A percentile compares a stretch with the other conserved stretches of the same genome.
These are phyloP conservation scores for Brachypalpus laphriformis DNA, from an alignment of 2,888 invertebrate genomes.

Conservation along the genomic window DNA sequence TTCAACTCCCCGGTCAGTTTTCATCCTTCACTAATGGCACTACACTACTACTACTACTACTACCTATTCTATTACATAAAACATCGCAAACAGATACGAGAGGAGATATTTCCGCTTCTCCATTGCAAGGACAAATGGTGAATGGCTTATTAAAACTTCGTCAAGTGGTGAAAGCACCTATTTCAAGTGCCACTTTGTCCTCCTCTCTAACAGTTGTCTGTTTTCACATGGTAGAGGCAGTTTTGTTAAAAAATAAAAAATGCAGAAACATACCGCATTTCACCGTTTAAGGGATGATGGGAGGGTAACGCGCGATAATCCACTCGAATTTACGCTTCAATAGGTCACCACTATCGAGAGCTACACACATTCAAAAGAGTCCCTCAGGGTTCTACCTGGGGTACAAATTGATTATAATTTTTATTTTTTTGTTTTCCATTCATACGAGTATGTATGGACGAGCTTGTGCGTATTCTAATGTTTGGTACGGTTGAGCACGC, in stretches of 20 bases:
- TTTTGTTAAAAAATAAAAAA: background rate
- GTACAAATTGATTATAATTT: conserved; percentile 27
- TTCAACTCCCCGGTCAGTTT: conserved; percentile 52
- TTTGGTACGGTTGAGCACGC: conserved; percentile 52
- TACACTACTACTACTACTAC: background rate
- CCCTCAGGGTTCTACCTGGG: conserved; percentile 11
- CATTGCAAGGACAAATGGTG: conserved; percentile 37
- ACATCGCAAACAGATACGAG: background rate
- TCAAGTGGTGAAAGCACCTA: conserved; percentile 61
- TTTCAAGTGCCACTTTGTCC: conserved; percentile 42
- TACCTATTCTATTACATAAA: conserved; percentile 24
- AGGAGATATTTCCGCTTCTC: background rate
- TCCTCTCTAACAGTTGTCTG: conserved; percentile 50
- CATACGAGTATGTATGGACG: conserved; percentile 9
- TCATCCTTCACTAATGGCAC: conserved; percentile 24
- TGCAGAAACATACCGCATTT: conserved; percentile 30
- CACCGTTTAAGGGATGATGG: conserved; percentile 29
- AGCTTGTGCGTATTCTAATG: conserved; percentile 49
- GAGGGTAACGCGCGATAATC: conserved; percentile 43
- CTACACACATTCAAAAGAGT: conserved; percentile 16
- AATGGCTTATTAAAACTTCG: conserved; percentile 62
- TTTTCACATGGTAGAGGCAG: conserved; percentile 33
- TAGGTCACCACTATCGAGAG: conserved; percentile 36
- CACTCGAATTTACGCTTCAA: conserved; percentile 58
- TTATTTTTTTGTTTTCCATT: conserved; percentile 22